These are phyloP conservation scores for Leucophenga varia DNA, from an alignment of 1,140 invertebrate species.

Conservation along the genomic window DNA sequence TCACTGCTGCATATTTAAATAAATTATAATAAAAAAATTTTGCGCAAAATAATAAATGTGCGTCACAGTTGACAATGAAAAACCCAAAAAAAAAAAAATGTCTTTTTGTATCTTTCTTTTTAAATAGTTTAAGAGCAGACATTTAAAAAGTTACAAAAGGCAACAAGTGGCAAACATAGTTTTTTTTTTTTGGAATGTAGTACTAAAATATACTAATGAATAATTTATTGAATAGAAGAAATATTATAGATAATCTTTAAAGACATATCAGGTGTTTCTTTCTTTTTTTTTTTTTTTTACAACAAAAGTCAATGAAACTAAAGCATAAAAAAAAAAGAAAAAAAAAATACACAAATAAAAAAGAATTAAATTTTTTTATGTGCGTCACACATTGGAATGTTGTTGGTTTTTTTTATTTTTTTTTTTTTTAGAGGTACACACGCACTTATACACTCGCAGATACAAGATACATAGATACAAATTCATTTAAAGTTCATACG, in stretches of 20 bases:
- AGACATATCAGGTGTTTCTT: no score
- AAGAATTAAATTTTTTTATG: constrained; percentile 12
- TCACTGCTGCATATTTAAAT: constrained; percentile 3
- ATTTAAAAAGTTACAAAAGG: constrained; percentile 27
- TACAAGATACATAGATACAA: no score
- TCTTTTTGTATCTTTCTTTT: constrained; percentile 4
- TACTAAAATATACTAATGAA: no score
- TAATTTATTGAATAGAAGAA: no score
- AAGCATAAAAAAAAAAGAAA: no score
- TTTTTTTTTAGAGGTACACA: constrained; percentile 22
- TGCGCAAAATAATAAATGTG: no score
- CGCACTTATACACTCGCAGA: constrained; percentile 7
- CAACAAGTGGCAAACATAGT: no score
- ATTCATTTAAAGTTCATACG: no score
- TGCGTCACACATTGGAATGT: constrained; percentile 41
- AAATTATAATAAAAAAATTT: background rate
- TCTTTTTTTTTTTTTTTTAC: constrained; percentile 8
- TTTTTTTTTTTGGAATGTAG: no score
- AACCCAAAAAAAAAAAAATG: constrained; percentile 16
- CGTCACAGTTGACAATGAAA: constrained; percentile 3
- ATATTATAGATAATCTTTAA: no score
- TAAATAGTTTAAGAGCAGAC: constrained; percentile 20
- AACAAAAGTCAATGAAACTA: constrained; percentile 37
- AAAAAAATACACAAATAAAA: no score
- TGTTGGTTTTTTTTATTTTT: constrained; percentile 38